Evolutionary conservation across 1,140 invertebrate genomes (phyloP).

Genomic region (Mactra quadrangularis): DNA sequence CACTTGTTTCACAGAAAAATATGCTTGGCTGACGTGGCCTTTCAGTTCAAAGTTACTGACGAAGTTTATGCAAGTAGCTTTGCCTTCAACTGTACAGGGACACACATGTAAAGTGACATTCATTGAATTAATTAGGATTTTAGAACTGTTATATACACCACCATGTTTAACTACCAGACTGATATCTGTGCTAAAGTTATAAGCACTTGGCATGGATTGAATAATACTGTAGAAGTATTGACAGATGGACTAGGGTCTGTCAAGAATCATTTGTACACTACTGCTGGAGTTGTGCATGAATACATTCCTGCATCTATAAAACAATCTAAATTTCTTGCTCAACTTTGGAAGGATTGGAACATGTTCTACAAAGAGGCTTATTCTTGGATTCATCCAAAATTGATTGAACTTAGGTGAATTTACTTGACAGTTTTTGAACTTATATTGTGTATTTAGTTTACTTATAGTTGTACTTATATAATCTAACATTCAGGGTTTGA

Average conservation of each 20-base stretch:
- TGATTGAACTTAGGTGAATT: conserved; percentile 47
- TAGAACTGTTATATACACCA: no score
- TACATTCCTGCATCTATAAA: background rate
- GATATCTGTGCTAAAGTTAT: conserved; percentile 9
- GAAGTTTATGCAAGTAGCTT: no score
- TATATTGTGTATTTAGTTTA: background rate
- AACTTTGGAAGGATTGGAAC: conserved; percentile 19
- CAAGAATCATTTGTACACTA: background rate
- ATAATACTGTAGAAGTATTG: background rate
- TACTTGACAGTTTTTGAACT: background rate
- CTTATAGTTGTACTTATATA: background rate
- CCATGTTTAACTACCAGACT: conserved; percentile 49
- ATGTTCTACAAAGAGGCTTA: conserved; percentile 23
- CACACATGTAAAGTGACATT: no score
- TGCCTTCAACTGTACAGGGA: no score
- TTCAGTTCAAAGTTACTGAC: no score
- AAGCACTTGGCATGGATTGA: conserved; percentile 4
- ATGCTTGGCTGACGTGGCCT: no score
- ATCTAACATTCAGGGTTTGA: no score
- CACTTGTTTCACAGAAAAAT: no score
- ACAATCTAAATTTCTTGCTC: background rate
- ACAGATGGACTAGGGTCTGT: background rate
- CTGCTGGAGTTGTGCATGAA: background rate
- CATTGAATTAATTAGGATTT: no score
- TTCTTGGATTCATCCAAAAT: conserved; percentile 20